These are phyloP conservation scores for Volucella inflata DNA, from an alignment of 2,888 invertebrate species.

Conservation along the genomic window DNA sequence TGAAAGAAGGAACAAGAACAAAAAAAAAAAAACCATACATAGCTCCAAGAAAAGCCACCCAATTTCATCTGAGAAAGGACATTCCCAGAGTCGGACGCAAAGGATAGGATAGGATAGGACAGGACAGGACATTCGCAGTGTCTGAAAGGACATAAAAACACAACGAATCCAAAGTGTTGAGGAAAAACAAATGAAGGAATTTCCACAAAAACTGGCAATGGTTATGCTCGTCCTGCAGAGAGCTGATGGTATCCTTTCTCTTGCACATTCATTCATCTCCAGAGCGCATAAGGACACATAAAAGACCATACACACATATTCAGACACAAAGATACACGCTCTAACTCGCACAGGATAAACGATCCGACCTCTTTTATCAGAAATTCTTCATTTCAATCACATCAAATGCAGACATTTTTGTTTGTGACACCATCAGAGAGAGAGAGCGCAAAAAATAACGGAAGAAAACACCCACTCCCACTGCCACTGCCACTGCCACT, in stretches of 20 bases:
- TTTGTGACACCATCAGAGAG: conserved; percentile 76
- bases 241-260: conserved; percentile 69
- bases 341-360: conserved; percentile 75
- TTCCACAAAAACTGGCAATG: conserved; percentile 42
- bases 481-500: neutral
- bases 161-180: conserved; percentile 53
- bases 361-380: conserved; percentile 78
- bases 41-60: conserved; percentile 57
- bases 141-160: conserved; percentile 26
- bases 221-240: conserved; percentile 33
- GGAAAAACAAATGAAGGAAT: conserved; percentile 48
- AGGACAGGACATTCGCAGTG: conserved; percentile 2
- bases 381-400: conserved; percentile 79
- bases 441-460: conserved; percentile 39
- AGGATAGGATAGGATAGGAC: conserved; percentile 41
- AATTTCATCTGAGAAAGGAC: conserved; percentile 65
- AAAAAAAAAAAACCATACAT: conserved; percentile 22
- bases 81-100: conserved; percentile 26
- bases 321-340: conserved; percentile 32
- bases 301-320: no score
- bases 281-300: conserved; percentile 63
- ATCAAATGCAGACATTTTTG: conserved; percentile 78
- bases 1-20: conserved; percentile 23
- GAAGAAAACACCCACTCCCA: conserved; percentile 33
- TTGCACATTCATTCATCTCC: conserved; percentile 73